Percentiles rank a stretch among this genome's conserved stretches.
phyloP scores from a whole-genome alignment of 2,888 invertebrate genomes.

The Ephialtes manifestator region DNA sequence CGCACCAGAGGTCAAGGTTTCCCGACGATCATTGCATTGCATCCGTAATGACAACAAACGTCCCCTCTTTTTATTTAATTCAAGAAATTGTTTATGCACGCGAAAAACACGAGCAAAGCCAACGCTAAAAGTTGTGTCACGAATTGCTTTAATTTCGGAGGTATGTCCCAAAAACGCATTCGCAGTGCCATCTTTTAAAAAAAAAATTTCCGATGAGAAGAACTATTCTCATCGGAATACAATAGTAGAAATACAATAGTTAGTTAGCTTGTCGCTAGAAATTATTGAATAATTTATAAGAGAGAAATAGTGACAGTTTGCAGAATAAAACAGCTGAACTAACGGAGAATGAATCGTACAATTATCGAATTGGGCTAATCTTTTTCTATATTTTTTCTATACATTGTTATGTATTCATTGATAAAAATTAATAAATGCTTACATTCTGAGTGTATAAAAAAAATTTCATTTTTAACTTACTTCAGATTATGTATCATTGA shows the following conservation, averaged over 20 bases:
- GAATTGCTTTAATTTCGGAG: neutral
- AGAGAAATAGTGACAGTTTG: too few relatives aligned
- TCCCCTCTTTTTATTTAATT: constrained; percentile 23
- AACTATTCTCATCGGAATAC: too few relatives aligned
- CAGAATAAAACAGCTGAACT: too few relatives aligned
- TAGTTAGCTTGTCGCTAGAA: too few relatives aligned
- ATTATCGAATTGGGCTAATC: too few relatives aligned
- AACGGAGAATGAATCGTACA: too few relatives aligned
- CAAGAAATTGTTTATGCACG: constrained; percentile 38
- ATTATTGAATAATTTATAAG: too few relatives aligned
- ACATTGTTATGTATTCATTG: neutral
- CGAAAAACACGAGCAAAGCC: neutral
- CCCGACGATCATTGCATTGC: constrained; percentile 42
- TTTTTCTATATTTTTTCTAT: neutral
- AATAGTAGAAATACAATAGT: too few relatives aligned
- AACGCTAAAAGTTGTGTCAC: neutral
- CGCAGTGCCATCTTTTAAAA: too few relatives aligned
- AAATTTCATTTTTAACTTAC: neutral
- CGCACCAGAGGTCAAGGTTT: constrained; percentile 66
- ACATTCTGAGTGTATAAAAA: neutral
- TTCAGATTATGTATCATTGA: neutral
- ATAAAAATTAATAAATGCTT: neutral
- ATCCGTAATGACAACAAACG: constrained; percentile 40
- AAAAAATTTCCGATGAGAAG: too few relatives aligned
- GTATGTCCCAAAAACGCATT: neutral